Evolutionary conservation across 2,113 vertebrate genomes (phyloP).

Genomic region (Morone chrysops): DNA sequence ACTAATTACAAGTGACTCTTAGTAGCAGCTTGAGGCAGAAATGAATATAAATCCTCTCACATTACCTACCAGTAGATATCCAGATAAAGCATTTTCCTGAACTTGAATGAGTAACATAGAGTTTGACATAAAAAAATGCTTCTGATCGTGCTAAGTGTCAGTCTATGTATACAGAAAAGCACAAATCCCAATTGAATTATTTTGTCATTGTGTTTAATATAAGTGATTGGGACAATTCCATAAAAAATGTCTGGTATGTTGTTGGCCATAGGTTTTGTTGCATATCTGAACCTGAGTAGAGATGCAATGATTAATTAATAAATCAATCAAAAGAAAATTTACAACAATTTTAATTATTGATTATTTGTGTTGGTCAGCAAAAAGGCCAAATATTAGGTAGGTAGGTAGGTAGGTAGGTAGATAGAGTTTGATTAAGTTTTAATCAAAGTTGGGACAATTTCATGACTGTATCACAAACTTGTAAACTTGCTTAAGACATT

Average conservation of each 20-base stretch:
- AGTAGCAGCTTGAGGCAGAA: constrained; percentile 38
- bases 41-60: constrained; percentile 45
- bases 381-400: background rate
- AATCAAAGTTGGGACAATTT: no score
- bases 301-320: no score
- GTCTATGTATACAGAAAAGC: background rate
- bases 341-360: no score
- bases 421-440: no score
- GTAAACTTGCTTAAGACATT: background rate
- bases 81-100: constrained; percentile 22
- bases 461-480: background rate
- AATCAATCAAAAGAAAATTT: no score
- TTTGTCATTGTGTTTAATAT: background rate
- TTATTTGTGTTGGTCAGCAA: background rate
- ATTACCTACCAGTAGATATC: constrained; percentile 17
- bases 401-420: no score
- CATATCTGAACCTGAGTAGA: no score
- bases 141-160: constrained; percentile 5
- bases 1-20: constrained; percentile 44
- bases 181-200: background rate
- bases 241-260: background rate
- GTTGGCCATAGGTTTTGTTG: no score
- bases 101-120: constrained; percentile 1
- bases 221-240: background rate
- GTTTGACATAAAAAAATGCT: constrained; percentile 10